Evolutionary conservation across 2,888 invertebrate species (phyloP), one percentile per base, ranked within the genome.

Genomic region (Chironomus riparius): DNA sequence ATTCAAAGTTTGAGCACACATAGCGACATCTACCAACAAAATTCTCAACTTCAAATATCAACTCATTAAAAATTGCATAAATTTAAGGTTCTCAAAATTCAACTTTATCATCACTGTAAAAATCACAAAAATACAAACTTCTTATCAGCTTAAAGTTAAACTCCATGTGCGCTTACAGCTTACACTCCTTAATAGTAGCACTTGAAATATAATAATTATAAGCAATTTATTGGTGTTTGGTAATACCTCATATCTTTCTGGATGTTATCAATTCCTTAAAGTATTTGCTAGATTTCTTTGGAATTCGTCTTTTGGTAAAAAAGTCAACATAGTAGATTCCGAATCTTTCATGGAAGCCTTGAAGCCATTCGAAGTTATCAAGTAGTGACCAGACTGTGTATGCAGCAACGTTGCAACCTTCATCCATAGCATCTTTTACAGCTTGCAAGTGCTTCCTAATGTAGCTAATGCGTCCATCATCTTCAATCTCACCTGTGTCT

Each of bases 291-390:
- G 92, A 92, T 50, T 85, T 85, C 80, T 91, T 90, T 0, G 89
- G 87, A 0, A 86, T 88, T 78, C 92, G 86, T 1, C 86, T 85
- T 78, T 88, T 86, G 0, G 86, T 83, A 0, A 83, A 81, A 80
- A 90, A 91, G 80, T 93, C 88, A 0, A 92, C 90, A 79, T 87
- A 85, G 78, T 89, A 89, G 0, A 92, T 79, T 7, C 93, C 92
- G 82, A 90, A 92, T 80, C 86, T 87, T 78, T 87, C 85, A 12
- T 81, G 83, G 79, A 87, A 90, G 47, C 90, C 90, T 61, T 79
- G 79, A n/a, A 81, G 81, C 89, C 90, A 90, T 81, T 90, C 89
- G 79, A 90, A 89, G 79, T 87, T 88, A 79, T 91, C 91, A 80
- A 90, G 85, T 4, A 91, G 81, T 47, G 88, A 88, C 88, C 90